These are phyloP conservation scores for Mixornis gularis DNA, from an alignment of 2,113 vertebrate species.

Conservation along the genomic window DNA sequence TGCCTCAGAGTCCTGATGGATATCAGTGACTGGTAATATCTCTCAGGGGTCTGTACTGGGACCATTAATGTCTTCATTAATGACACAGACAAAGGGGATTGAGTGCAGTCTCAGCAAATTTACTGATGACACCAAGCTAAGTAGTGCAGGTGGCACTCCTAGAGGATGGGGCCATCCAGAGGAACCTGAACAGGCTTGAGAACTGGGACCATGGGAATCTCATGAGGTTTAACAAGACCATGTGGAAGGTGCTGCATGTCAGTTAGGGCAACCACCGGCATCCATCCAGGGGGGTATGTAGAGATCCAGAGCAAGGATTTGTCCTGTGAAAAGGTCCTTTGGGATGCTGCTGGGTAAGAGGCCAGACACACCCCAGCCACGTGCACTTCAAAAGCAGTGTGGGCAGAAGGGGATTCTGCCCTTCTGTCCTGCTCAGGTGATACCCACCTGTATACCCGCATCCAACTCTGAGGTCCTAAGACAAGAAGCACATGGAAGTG, in stretches of 20 bases:
- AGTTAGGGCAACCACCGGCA: background rate
- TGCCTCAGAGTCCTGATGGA: background rate
- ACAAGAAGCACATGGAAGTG: background rate
- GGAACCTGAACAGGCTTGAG: background rate
- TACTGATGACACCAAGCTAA: background rate
- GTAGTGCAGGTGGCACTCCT: background rate
- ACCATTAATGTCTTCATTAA: background rate
- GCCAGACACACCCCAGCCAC: background rate
- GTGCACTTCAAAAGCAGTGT: background rate
- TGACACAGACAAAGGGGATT: background rate
- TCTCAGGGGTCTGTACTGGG: background rate
- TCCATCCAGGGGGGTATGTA: background rate
- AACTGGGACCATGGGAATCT: background rate
- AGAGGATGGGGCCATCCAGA: background rate
- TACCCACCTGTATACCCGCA: background rate
- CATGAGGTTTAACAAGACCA: background rate
- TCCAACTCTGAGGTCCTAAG: background rate
- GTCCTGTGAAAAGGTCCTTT: background rate
- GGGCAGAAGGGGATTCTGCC: background rate
- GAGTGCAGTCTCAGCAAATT: background rate
- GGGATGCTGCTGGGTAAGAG: background rate
- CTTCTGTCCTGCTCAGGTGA: background rate
- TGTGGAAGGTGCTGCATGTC: background rate
- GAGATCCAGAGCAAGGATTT: background rate
- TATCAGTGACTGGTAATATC: too few relatives aligned